Evolutionary conservation across 2,797 vertebrate genomes (phyloP), one percentile per base, ranked within the genome.

Genomic region (Ammospiza maritima): DNA sequence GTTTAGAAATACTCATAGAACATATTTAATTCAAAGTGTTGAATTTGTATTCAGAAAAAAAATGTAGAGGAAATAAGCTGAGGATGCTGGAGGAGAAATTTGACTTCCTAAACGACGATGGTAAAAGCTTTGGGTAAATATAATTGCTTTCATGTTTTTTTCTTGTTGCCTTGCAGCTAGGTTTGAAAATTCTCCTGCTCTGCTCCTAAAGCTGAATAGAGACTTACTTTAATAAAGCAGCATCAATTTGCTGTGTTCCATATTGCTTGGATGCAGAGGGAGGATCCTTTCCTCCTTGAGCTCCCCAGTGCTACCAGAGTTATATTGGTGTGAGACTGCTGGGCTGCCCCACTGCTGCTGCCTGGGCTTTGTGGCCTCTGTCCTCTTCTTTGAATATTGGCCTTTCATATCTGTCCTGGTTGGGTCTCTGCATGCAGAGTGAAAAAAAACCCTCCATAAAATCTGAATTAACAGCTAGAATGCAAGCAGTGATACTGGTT

Each of bases 91-190:
- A 91, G 69, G 93, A 92, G 69, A 85, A 91, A 90, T 94, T 90
- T 75, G 51, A 88, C 64, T 94, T 95, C 70, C 45, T 86, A 88
- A 95, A 90, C 4, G 25, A 64, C 77, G 38, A 84, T 91, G 62
- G 51, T 91, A 77, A 96, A 93, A 92, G 81, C 92, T 91, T 84
- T 92, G 91, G 36, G 56, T 93, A 85, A 92, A 95, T 92, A 80
- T 16, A 92, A 84, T 79, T 6, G 4, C 93, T 93, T 93, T 88
- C 66, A 61, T 91, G 73, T 57, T 83, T 80, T 88, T 90, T 95
- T 69, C 74, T 73, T 86, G 90, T 73, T 95, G 94, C 84, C 79
- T 91, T 81, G 76, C 56, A 93, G 70, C 76, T 93, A 91, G 82
- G 32, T 66, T 89, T 92, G 87, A 84, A 95, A 91, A 72, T 91